Base-by-base conservation (phyloP, 2,113 vertebrate genomes). In the Trematocara nigrifrons region DNA sequence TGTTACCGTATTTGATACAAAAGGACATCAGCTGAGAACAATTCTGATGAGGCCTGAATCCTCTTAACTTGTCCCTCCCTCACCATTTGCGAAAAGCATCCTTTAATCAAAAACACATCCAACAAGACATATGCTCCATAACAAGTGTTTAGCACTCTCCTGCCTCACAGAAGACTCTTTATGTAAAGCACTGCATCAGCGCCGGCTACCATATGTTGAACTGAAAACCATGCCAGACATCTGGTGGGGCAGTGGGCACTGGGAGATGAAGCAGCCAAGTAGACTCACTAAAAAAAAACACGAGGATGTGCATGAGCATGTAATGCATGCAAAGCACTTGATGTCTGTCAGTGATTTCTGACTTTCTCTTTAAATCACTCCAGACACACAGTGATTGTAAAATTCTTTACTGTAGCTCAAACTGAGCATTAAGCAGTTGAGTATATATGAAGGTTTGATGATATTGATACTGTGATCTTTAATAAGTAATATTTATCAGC, bases 191-290 rank as follows among this genome's bases (percentile, higher is more conserved):
- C 57, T 82, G 80, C 66, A 86, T 86, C 89, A 92, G 91, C 38
- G 11, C 80, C 31, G 84, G 83, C 22, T n/a, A 86, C 79, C 92
- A 91, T 93, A 94, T 93, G 93, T 86, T 82, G n/a, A 40, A 42
- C 81, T 40, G 80, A 88, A 79, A 79, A 29, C 78, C 79, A 85
- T 81, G 86, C 76, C 89, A 92, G 91, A 91, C 93, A 95, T 92
- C 93, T 93, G 93, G 76, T 79, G 57, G 82, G 83, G 71, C 84
- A 91, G 53, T 53, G 85, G 52, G 86, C 84, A 78, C 69, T 10
- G 87, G 29, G 56, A 86, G 66, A 78, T 74, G 10, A 15, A 81
- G 80, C 82, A 66, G 85, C 89, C 86, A 84, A 89, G 49, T 13
- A 79, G 49, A 22, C 59, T 74, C 29, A 42, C 83, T 20, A 35